These are phyloP conservation scores for Cygnus atratus DNA, from an alignment of 2,113 vertebrate genomes.

Conservation along the genomic window DNA sequence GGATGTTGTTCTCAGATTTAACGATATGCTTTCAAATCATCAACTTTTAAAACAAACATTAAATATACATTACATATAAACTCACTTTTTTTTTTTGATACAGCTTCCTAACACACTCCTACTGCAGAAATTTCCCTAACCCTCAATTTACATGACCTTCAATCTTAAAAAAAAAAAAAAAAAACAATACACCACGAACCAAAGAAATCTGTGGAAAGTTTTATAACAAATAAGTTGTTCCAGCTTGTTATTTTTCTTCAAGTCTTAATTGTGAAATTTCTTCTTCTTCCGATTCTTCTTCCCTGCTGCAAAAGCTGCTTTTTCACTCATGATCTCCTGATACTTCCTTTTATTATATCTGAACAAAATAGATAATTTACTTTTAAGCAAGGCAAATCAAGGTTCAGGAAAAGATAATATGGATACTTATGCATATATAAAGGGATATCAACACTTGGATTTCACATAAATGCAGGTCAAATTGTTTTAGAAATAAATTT, in stretches of 20 bases:
- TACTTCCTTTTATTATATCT: constrained; percentile 95
- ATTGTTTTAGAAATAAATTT: neutral
- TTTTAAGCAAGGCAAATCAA: constrained; percentile 31
- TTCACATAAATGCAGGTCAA: neutral
- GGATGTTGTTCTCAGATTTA: neutral
- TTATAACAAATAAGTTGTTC: constrained; percentile 40
- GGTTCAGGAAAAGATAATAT: constrained; percentile 14
- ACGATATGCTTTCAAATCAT: neutral
- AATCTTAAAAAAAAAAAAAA: constrained; percentile 17
- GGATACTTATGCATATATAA: neutral
- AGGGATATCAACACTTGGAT: neutral
- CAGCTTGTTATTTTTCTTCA: constrained; percentile 40
- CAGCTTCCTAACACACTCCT: neutral
- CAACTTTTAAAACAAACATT: neutral
- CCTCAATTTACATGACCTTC: neutral
- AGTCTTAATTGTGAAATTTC: constrained; percentile 84
- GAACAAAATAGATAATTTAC: constrained; percentile 68
- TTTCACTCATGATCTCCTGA: constrained; percentile 88
- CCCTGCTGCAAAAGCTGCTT: constrained; percentile 85
- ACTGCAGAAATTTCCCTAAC: neutral
- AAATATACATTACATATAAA: neutral
- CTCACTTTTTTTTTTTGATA: neutral
- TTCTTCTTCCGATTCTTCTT: constrained; percentile 89
- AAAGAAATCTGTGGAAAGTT: constrained; percentile 34
- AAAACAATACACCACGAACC: neutral